Evolutionary conservation across 2,797 vertebrate species (phyloP).

Genomic region (Heteromormyrus szaboi): DNA sequence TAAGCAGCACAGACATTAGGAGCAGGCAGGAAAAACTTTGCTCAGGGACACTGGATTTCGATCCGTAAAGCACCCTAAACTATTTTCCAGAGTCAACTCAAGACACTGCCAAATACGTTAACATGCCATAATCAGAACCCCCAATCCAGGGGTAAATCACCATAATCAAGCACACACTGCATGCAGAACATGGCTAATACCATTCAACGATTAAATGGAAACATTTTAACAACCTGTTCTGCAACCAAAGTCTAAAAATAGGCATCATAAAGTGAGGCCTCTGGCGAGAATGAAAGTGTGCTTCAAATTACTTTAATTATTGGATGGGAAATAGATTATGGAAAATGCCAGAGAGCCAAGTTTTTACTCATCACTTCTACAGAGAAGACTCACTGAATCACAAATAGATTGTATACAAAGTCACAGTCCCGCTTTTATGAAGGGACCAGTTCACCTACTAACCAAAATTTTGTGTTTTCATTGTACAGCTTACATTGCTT

Average conservation of each 20-base stretch:
- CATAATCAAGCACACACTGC: not conserved
- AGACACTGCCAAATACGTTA: not conserved
- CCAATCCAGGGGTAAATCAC: not conserved
- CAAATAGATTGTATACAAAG: not conserved
- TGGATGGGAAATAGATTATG: not conserved
- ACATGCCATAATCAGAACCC: not conserved
- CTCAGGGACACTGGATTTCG: not conserved
- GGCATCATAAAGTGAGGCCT: not conserved
- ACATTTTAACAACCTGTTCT: constrained; percentile 12
- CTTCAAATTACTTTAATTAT: constrained; percentile 8
- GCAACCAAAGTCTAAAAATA: constrained; percentile 12
- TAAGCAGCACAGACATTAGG: not conserved
- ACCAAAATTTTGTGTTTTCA: not conserved
- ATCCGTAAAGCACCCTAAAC: not conserved
- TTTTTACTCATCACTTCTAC: not conserved
- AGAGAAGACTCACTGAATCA: not conserved
- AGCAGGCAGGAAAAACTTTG: not conserved
- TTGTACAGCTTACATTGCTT: not conserved
- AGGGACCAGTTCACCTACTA: not conserved
- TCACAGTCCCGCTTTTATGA: constrained; percentile 6
- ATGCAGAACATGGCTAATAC: not conserved
- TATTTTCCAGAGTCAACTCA: not conserved
- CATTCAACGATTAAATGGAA: not conserved
- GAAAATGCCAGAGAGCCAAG: not conserved
- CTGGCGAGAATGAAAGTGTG: not conserved